Base-by-base conservation (phyloP, 2,797 vertebrate species). In the Odontamblyopus lacepedii region DNA sequence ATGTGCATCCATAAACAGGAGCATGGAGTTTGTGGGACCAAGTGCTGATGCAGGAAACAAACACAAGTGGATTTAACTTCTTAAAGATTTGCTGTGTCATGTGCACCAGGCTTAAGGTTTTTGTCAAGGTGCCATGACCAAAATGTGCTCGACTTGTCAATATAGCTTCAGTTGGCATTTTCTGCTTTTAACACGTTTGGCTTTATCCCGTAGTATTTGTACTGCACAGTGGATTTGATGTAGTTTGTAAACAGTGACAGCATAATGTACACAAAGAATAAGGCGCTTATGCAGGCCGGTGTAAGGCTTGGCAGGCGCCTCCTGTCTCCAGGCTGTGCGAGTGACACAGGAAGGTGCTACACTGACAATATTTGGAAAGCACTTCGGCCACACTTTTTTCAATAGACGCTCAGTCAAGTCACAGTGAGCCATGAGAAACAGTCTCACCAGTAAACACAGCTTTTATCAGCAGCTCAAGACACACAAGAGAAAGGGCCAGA, bases 321-420 rank as follows among this genome's bases (percentile, higher is more conserved):
- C 53, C 71, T 78, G 73, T 82, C 78, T 82, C 72, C 78, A 59
- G 60, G 76, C 74, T 73, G 77, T 73, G 66, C 73, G 69, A 6
- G 60, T 71, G 83, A 71, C 73, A 83, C 72, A 53, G 73, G 77
- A 72, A 74, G 67, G 75, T 78, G 78, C 67, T 83, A 86, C 77
- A 80, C 78, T 88, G 85, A 89, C 85, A 88, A 81, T 71, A 74
- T 88, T 84, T 87, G 64, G 4, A 84, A 83, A 81, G 73, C 84
- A 82, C 83, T 88, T 83, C 71, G 74, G 85, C 85, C 75, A 23
- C 72, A 80, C 71, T 83, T 83, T 74, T 60, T 2, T 68, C 81
- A 83, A 83, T 72, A 83, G 77, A 83, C 80, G 77, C 80, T 88
- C 86, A 86, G 83, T 90, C 86, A 87, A 85, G 87, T 78, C 78